Base-by-base conservation (phyloP, 2,797 vertebrate species). In the Paedocypris micromegethes region DNA sequence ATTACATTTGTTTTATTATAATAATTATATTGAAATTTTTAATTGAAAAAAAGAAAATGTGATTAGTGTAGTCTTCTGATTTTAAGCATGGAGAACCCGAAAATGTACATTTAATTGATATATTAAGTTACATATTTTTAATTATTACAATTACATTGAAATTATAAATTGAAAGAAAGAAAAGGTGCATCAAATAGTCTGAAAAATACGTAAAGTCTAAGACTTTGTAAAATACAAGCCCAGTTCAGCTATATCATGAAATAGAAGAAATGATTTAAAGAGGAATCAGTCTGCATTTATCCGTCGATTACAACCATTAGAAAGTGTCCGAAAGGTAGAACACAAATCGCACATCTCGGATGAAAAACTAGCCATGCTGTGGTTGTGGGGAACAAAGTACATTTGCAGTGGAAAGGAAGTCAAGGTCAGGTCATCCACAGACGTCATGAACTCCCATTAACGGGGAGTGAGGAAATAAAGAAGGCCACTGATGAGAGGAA, bases 401-500 rank as follows among this genome's bases (percentile, higher is more conserved):
- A 76, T 78, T 80, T 73, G 74, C 75, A 55, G 66, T 60, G 73
- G 64, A 66, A 64, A 52, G 45, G 62, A 68, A 81, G 64, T 78
- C 79, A 83, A 83, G 83, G 84, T 86, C 86, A 84, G 81, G 73
- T 83, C 82, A 86, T 83, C 82, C 72, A 75, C 77, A 78, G 72
- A 83, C 80, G 78, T 86, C 80, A 84, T 80, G 76, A 80, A 86
- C 74, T 75, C 75, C 80, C 78, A 83, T 88, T 83, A 84, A 78
- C 80, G 45, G 83, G 23, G 79, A 76, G 78, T 75, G 78, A 83
- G 81, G 80, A 77, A 81, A 84, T 86, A 81, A 86, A 83, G 72
- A 81, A 61, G 70, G 76, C 70, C 75, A 79, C 75, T 85, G 82
- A 87, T 86, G 82, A 87, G 81, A 75, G 83, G 85, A 86, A 87